These are phyloP conservation scores for Linyphia triangularis DNA, from an alignment of 2,888 invertebrate species.

Conservation along the genomic window DNA sequence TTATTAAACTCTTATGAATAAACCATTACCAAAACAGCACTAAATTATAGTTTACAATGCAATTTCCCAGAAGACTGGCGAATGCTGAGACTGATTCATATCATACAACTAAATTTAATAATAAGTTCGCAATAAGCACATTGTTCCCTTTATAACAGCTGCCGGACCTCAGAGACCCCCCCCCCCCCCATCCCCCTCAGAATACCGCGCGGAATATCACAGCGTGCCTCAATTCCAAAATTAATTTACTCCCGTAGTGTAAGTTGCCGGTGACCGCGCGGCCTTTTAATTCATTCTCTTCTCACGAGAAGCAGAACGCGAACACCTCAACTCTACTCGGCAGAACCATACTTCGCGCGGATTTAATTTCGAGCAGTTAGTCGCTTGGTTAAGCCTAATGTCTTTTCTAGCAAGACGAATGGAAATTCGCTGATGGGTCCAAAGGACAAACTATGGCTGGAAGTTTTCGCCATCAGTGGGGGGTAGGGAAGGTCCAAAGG, in stretches of 20 bases:
- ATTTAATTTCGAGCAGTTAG: constrained; percentile 65
- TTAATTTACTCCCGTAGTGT: constrained; percentile 33
- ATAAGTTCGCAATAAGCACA: not conserved
- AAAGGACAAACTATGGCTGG: not conserved
- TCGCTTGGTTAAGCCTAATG: constrained; percentile 60
- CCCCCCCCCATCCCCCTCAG: not conserved
- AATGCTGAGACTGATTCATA: too few species aligned
- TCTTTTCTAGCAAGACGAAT: constrained; percentile 34
- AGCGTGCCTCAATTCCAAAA: not conserved
- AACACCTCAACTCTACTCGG: constrained; percentile 26
- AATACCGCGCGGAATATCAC: not conserved
- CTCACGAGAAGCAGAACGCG: not conserved
- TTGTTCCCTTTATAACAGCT: not conserved
- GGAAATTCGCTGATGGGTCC: not conserved
- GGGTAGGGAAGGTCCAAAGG: constrained; percentile 1
- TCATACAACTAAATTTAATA: too few species aligned
- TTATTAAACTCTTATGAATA: too few species aligned
- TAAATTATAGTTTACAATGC: too few species aligned
- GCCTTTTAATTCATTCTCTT: constrained; percentile 59
- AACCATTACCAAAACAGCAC: too few species aligned
- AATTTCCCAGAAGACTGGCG: too few species aligned
- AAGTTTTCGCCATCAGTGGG: too few species aligned
- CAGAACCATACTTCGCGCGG: constrained; percentile 2
- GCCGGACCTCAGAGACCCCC: not conserved
- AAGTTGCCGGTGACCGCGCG: not conserved